phyloP scores from a whole-genome alignment of 30 jellyfish, hydroid and myxozoan genomes.

The Cassiopea andromeda region DNA sequence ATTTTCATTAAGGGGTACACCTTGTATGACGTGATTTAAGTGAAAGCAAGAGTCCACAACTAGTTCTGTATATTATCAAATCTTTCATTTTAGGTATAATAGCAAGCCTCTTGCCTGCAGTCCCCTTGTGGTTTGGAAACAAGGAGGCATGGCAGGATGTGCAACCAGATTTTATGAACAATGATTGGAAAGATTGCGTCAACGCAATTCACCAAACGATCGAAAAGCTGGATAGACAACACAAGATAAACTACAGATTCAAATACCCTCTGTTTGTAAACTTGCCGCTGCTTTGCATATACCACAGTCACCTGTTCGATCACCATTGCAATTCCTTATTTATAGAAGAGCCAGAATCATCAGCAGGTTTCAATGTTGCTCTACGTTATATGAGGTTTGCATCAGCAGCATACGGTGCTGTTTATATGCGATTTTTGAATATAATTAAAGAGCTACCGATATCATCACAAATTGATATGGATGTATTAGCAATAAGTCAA shows the following conservation, averaged over 20 bases:
- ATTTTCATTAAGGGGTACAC: too few relatives aligned
- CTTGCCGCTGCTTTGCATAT: constrained; percentile 53
- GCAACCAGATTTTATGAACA: constrained; percentile 53
- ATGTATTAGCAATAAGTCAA: constrained; percentile 36
- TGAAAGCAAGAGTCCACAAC: too few relatives aligned
- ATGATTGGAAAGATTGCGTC: constrained; percentile 65
- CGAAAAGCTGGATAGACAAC: constrained; percentile 49
- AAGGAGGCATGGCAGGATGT: constrained; percentile 64
- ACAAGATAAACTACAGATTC: constrained; percentile 35
- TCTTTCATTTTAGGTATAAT: constrained; percentile 4
- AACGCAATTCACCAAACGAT: constrained; percentile 29
- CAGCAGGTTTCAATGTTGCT: constrained; percentile 31
- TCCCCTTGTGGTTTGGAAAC: constrained; percentile 56
- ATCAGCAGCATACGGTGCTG: constrained; percentile 66
- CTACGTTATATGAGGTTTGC: constrained; percentile 65
- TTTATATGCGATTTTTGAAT: constrained; percentile 44
- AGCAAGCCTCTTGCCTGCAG: constrained; percentile 44
- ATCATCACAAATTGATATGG: constrained; percentile 20
- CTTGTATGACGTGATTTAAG: too few relatives aligned
- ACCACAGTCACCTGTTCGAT: constrained; percentile 44
- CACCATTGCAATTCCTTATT: background rate
- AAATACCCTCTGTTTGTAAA: constrained; percentile 52
- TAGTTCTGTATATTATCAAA: too few relatives aligned
- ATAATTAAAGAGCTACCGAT: constrained; percentile 53
- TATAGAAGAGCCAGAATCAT: constrained; percentile 33